Evolutionary conservation across 2,113 vertebrate genomes (phyloP).

Genomic region (Engraulis encrasicolus): DNA sequence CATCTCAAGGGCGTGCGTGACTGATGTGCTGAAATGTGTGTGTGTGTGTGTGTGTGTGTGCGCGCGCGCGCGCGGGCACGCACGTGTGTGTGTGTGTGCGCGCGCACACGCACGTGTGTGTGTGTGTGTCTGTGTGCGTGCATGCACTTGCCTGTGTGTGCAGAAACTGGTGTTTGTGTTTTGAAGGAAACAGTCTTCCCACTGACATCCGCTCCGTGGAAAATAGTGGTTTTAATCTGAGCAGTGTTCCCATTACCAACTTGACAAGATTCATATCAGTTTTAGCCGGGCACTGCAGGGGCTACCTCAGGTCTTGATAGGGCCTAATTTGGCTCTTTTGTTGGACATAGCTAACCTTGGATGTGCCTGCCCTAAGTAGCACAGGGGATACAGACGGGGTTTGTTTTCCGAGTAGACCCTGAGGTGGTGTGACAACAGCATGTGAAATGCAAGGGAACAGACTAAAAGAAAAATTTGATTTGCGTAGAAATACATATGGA

Average conservation of each 20-base stretch:
- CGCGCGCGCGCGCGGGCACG: too few relatives aligned
- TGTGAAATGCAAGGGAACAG: neutral
- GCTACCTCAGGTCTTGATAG: slow-evolving; percentile 58
- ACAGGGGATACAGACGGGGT: slow-evolving; percentile 36
- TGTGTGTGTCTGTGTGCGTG: too few relatives aligned
- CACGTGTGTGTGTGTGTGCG: too few relatives aligned
- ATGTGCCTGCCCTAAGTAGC: slow-evolving; percentile 48
- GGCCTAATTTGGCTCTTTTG: slow-evolving; percentile 66
- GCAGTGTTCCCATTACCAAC: slow-evolving; percentile 61
- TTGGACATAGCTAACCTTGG: slow-evolving; percentile 69
- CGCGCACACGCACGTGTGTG: too few relatives aligned
- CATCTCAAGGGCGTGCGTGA: slow-evolving; percentile 47
- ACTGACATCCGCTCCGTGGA: slow-evolving; percentile 47
- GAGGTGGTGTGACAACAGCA: slow-evolving; percentile 45
- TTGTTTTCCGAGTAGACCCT: slow-evolving; percentile 47
- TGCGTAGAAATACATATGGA: neutral
- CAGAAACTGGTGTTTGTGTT: slow-evolving; percentile 44
- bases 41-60: slow-evolving; percentile 30
- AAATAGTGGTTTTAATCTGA: slow-evolving; percentile 60
- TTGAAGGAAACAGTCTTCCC: slow-evolving; percentile 46
- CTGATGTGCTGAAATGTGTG: slow-evolving; percentile 15
- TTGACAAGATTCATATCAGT: slow-evolving; percentile 68
- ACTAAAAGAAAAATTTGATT: neutral
- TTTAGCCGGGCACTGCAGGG: slow-evolving; percentile 50
- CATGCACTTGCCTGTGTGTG: too few relatives aligned